Conservation (phyloP, 2,888 invertebrate species). For the Neuroscelio doddi region DNA sequence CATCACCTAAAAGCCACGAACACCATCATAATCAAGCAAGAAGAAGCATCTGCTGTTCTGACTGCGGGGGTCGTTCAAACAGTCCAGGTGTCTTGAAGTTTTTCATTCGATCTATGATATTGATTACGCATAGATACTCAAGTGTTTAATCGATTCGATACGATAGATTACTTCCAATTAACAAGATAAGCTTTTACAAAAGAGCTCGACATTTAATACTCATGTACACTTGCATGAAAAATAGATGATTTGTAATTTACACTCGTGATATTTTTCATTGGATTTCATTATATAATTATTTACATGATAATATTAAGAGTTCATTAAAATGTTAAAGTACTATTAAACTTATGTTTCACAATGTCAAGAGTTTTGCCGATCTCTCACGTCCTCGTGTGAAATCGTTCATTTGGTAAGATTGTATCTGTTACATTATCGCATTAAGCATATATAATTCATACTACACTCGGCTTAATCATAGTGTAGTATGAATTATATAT, state of each 20-base stretch:
- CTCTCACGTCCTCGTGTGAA: slow-evolving; percentile 33
- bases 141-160: slow-evolving; percentile 20
- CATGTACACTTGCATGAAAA: too few species aligned
- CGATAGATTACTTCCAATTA: slow-evolving; percentile 23
- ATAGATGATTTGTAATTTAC: too few species aligned
- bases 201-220: too few species aligned
- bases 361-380: slow-evolving; percentile 11
- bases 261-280: neutral
- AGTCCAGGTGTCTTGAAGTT: slow-evolving; percentile 58
- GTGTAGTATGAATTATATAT: too few species aligned
- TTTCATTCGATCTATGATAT: slow-evolving; percentile 46
- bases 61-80: slow-evolving; percentile 55
- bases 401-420: slow-evolving; percentile 40
- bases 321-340: slow-evolving; percentile 12
- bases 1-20: slow-evolving; percentile 6
- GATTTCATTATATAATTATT: too few species aligned
- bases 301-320: too few species aligned
- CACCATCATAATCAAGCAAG: slow-evolving; percentile 33
- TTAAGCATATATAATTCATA: slow-evolving; percentile 46
- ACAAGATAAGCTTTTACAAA: neutral
- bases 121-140: slow-evolving; percentile 20
- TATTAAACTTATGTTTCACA: slow-evolving; percentile 21
- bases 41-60: slow-evolving; percentile 34
- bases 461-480: too few species aligned
- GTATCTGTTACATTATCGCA: slow-evolving; percentile 40